Evolutionary conservation across 2,888 invertebrate species (phyloP).

Genomic region (Athalia circularis): DNA sequence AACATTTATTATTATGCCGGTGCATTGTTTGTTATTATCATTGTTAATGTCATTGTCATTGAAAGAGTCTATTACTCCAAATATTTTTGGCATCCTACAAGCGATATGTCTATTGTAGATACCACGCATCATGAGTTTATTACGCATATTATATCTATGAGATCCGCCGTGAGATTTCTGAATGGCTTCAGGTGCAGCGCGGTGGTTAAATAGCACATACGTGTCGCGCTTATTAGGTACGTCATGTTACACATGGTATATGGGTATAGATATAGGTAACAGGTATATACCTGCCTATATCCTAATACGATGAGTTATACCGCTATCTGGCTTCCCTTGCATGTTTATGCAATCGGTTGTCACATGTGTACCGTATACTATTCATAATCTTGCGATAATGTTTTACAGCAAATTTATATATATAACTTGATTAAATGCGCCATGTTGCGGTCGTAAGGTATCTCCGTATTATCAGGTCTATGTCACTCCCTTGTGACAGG

Average conservation of each 20-base stretch:
- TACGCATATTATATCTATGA: constrained; percentile 25
- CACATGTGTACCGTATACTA: constrained; percentile 41
- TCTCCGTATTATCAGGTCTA: constrained; percentile 32
- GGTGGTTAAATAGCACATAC: neutral
- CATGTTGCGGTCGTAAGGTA: constrained; percentile 40
- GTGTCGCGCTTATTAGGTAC: neutral
- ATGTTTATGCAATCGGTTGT: constrained; percentile 68
- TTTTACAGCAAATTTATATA: neutral
- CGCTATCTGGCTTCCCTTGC: constrained; percentile 48
- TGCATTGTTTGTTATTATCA: neutral
- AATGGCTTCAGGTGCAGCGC: constrained; percentile 29
- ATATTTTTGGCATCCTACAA: too few relatives aligned
- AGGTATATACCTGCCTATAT: neutral
- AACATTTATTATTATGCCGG: neutral
- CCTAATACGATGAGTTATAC: neutral
- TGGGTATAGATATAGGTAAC: neutral
- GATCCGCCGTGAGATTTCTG: neutral
- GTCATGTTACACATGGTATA: neutral
- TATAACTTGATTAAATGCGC: neutral
- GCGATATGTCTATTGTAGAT: neutral
- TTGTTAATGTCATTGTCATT: too few relatives aligned
- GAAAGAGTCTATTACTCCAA: too few relatives aligned
- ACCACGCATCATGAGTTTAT: neutral
- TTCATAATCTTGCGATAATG: constrained; percentile 16
- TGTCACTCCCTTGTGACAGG: constrained; percentile 34